Percentiles rank a stretch among this genome's conserved stretches.
phyloP scores from a whole-genome alignment of 1,140 invertebrate species.

The Drosophila erecta region DNA sequence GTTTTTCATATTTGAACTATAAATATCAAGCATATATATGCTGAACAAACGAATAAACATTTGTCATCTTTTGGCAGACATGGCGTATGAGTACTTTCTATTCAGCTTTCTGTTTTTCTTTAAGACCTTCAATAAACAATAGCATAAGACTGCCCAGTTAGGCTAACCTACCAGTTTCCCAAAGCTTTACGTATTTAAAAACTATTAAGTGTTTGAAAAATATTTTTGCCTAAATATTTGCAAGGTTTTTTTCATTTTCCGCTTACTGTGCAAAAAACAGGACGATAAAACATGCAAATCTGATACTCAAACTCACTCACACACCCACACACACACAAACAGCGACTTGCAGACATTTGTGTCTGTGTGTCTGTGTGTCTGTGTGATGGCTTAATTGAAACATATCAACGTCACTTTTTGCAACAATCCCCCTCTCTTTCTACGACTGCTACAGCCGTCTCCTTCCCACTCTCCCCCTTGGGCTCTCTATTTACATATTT shows the following conservation, averaged over 20 bases:
- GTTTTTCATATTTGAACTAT: not conserved
- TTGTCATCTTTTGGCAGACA: not conserved
- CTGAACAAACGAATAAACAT: not conserved
- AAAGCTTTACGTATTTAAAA: too few relatives aligned
- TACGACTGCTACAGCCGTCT: too few relatives aligned
- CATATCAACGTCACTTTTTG: constrained; percentile 40
- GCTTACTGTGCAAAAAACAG: constrained; percentile 13
- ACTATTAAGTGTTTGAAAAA: not conserved
- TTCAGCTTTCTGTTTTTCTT: not conserved
- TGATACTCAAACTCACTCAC: constrained; percentile 1
- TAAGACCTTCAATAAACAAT: not conserved
- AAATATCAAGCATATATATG: not conserved
- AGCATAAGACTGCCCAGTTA: too few relatives aligned
- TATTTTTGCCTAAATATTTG: not conserved
- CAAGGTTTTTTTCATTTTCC: not conserved
- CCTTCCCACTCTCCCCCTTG: not conserved
- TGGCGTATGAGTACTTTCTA: constrained; percentile 2
- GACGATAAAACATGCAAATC: constrained; percentile 38
- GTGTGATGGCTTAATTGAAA: constrained; percentile 47
- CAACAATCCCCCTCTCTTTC: not conserved
- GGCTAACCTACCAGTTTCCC: too few relatives aligned
- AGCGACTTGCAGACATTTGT: constrained; percentile 2
- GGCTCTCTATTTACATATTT: not conserved
- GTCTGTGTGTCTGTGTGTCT: constrained; percentile 11
- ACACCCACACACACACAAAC: constrained; percentile 5